Evolutionary conservation across 1,140 invertebrate species (phyloP).

Genomic region (Nilaparvata lugens): DNA sequence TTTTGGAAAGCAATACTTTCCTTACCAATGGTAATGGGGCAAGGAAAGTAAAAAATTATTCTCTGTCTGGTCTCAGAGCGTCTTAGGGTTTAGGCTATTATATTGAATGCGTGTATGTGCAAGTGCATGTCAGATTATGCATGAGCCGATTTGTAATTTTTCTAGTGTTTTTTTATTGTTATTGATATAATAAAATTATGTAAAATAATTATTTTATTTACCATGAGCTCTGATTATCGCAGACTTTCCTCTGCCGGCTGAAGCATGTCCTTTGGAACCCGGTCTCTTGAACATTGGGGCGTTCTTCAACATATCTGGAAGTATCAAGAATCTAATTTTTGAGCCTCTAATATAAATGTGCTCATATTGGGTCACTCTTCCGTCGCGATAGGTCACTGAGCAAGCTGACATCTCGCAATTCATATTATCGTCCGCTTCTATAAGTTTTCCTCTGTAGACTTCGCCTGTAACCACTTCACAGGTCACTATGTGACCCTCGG

Average conservation of each 20-base stretch:
- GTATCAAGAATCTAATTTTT: conserved; percentile 94
- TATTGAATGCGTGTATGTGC: neutral
- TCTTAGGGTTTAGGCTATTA: neutral
- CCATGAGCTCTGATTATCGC: conserved; percentile 94
- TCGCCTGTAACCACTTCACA: conserved; percentile 97
- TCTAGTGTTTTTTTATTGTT: neutral
- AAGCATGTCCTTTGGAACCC: conserved; percentile 65
- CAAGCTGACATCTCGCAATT: conserved; percentile 92
- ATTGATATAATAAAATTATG: neutral
- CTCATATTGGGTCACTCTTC: conserved; percentile 83
- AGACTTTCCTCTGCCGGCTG: conserved; percentile 80
- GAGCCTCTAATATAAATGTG: conserved; percentile 98
- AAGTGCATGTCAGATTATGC: too few species aligned
- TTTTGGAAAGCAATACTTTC: too few species aligned
- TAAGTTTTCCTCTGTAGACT: conserved; percentile 95
- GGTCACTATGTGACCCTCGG: conserved; percentile 97
- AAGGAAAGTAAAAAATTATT: too few species aligned
- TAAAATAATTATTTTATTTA: conserved; percentile 34
- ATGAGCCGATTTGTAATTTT: neutral
- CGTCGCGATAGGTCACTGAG: conserved; percentile 86
- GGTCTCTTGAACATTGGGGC: conserved; percentile 99
- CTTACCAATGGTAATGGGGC: too few species aligned
- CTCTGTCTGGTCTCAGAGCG: too few species aligned
- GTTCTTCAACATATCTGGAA: conserved; percentile 99
- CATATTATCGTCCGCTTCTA: conserved; percentile 99